A percentile compares a stretch with the other conserved stretches of the same genome.
These are phyloP conservation scores for Hybos culiciformis DNA, from an alignment of 2,888 invertebrate species.

Conservation along the genomic window DNA sequence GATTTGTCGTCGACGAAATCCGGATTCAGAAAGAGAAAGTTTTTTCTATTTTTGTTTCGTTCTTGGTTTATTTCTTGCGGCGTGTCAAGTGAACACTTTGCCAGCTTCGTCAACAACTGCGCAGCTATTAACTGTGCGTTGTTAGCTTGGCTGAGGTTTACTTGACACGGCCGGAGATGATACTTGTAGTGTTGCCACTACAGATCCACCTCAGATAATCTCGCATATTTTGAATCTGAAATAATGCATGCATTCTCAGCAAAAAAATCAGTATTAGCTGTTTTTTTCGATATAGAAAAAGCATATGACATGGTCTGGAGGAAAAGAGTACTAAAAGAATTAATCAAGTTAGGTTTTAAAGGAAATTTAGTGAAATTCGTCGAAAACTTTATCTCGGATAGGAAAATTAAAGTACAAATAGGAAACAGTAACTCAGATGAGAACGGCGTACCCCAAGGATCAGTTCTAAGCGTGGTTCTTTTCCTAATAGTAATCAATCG, in stretches of 20 bases:
- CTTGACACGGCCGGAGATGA: no score
- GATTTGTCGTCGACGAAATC: no score
- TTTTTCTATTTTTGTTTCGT: no score
- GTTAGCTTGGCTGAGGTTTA: no score
- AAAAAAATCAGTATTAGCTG: background rate
- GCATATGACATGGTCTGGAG: slow-evolving; percentile 4
- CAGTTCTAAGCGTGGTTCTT: background rate
- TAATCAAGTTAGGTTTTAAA: background rate
- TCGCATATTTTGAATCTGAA: slow-evolving; percentile 5
- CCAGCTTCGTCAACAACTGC: no score
- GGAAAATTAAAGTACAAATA: background rate
- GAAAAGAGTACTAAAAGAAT: background rate
- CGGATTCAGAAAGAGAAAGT: no score
- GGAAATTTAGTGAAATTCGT: background rate
- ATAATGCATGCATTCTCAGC: background rate
- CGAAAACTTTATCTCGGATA: background rate
- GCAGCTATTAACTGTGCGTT: no score
- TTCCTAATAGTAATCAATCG: no score
- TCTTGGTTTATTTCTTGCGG: no score
- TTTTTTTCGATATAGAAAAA: slow-evolving; percentile 5
- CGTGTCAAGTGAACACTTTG: no score
- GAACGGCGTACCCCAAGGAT: slow-evolving; percentile 2
- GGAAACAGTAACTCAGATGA: background rate
- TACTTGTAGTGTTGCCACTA: no score
- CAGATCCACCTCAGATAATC: no score